Conservation (phyloP, 2,797 vertebrate species). For the Poecilia wingei region DNA sequence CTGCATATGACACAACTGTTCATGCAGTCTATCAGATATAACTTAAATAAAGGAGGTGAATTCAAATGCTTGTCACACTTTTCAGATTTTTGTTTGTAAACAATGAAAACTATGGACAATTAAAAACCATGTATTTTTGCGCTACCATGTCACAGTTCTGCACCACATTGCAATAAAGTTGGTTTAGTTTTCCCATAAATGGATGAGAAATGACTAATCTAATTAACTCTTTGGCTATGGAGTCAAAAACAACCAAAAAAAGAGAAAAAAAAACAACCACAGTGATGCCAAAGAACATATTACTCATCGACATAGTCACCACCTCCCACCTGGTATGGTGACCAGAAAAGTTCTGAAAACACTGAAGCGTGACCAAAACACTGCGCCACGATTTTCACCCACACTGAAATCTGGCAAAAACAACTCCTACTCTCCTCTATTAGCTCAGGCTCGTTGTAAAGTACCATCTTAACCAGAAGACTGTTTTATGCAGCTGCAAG, state of each 20-base stretch:
- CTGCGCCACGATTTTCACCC: conserved; percentile 1
- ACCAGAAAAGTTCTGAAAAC: conserved; percentile 9
- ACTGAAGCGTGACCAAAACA: conserved; percentile 8
- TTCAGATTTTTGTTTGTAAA: not conserved
- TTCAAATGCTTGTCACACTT: not conserved
- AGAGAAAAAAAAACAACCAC: not conserved
- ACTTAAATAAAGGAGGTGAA: not conserved
- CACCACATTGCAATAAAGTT: not conserved
- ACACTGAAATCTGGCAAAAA: conserved; percentile 11
- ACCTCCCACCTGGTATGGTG: conserved; percentile 1
- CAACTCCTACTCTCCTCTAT: conserved; percentile 2
- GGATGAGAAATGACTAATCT: not conserved
- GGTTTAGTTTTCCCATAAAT: not conserved
- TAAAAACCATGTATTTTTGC: not conserved
- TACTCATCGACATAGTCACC: conserved; percentile 6
- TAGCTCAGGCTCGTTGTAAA: not conserved
- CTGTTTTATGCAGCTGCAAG: not conserved
- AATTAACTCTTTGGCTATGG: not conserved
- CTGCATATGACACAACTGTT: not conserved
- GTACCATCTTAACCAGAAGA: not conserved
- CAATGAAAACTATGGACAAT: not conserved
- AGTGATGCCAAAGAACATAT: conserved; percentile 1
- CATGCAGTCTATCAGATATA: not conserved
- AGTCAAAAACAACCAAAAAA: not conserved
- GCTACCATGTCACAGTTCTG: not conserved